phyloP scores from a whole-genome alignment of 2,888 invertebrate genomes.

The Eucriotettix oculatus region DNA sequence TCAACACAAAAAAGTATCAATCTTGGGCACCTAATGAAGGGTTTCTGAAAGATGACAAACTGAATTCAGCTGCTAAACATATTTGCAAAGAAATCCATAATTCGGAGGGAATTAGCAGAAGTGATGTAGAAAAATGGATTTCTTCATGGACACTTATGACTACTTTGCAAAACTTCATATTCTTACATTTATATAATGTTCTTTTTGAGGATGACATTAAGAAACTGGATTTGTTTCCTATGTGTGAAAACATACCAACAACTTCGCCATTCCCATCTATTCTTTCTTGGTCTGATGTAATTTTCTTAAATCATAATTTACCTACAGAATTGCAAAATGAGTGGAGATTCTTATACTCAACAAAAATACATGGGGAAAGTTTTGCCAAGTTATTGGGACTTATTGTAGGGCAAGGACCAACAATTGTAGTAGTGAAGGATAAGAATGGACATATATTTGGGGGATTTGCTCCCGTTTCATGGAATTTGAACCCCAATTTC shows the following conservation, averaged over 20 bases:
- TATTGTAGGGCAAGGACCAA: slow-evolving; percentile 64
- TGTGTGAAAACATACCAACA: slow-evolving; percentile 1
- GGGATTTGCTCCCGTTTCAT: slow-evolving; percentile 67
- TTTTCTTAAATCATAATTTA: slow-evolving; percentile 64
- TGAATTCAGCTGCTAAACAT: background rate
- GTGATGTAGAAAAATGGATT: slow-evolving; percentile 3
- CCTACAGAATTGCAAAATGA: slow-evolving; percentile 56
- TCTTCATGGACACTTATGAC: slow-evolving; percentile 2
- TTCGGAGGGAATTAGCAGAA: background rate
- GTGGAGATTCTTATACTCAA: slow-evolving; percentile 80
- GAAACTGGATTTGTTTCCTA: slow-evolving; percentile 2
- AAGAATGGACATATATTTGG: slow-evolving; percentile 73
- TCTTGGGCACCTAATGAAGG: background rate
- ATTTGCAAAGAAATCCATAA: slow-evolving; percentile 2
- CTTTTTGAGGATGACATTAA: background rate
- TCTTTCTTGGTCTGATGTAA: slow-evolving; percentile 55
- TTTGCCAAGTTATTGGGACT: slow-evolving; percentile 69
- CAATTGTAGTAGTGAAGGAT: slow-evolving; percentile 69
- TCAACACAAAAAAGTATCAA: background rate
- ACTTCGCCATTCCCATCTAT: slow-evolving; percentile 9
- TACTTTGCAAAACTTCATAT: slow-evolving; percentile 4
- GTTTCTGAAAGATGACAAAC: background rate
- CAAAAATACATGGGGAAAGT: slow-evolving; percentile 76
- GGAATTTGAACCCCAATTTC: slow-evolving; percentile 63
- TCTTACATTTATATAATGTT: slow-evolving; percentile 3